These are phyloP conservation scores for Dryoscopus gambensis DNA, from an alignment of 2,113 vertebrate genomes.

Conservation along the genomic window DNA sequence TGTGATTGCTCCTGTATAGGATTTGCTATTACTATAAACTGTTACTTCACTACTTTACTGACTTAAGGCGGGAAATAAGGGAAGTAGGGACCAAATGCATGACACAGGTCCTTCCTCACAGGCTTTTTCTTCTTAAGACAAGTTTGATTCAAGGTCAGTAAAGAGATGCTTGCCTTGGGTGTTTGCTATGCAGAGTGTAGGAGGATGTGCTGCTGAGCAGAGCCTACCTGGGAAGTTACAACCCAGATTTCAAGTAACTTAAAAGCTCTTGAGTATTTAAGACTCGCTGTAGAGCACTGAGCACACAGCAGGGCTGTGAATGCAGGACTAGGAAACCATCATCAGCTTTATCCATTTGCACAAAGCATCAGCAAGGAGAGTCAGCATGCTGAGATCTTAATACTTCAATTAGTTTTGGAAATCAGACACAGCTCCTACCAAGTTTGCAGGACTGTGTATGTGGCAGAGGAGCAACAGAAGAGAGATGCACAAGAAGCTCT, in stretches of 20 bases:
- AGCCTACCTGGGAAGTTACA: not conserved
- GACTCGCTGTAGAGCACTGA: not conserved
- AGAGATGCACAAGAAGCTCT: not conserved
- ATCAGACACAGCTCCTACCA: not conserved
- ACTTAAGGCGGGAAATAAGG: not conserved
- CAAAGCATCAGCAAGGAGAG: not conserved
- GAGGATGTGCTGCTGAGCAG: not conserved
- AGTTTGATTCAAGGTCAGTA: not conserved
- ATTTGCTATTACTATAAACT: not conserved
- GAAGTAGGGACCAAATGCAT: not conserved
- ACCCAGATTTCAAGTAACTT: not conserved
- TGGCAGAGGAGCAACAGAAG: not conserved
- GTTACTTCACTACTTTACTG: not conserved
- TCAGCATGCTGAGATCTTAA: not conserved
- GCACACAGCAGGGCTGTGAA: not conserved
- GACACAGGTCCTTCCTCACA: rapidly evolving
- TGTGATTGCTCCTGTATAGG: not conserved
- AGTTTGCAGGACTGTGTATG: not conserved
- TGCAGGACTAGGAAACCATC: not conserved
- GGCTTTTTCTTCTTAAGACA: not conserved
- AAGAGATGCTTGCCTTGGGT: not conserved
- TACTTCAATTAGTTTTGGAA: not conserved
- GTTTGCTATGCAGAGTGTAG: not conserved
- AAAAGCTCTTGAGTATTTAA: not conserved
- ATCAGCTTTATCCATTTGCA: not conserved